Percentiles rank a stretch among this genome's conserved stretches.
These are phyloP conservation scores for Hesperia comma DNA, from an alignment of 2,888 invertebrate species.

Conservation along the genomic window DNA sequence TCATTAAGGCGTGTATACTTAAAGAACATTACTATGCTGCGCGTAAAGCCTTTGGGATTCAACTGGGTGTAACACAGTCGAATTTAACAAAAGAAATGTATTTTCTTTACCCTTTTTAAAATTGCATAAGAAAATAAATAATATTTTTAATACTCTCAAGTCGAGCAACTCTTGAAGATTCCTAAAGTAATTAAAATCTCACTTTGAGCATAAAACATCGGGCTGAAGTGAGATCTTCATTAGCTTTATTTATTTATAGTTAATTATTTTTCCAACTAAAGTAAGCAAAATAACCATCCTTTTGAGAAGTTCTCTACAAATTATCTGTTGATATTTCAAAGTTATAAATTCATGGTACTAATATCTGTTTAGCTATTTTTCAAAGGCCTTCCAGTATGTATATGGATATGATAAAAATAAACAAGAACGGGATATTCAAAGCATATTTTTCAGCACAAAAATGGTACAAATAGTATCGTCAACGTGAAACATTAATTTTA, in stretches of 20 bases:
- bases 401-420: too few relatives aligned
- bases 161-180: conserved; percentile 31
- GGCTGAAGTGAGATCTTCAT: conserved; percentile 37
- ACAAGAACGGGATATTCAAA: too few relatives aligned
- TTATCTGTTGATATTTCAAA: conserved; percentile 8
- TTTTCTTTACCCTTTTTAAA: conserved; percentile 22
- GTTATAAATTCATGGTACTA: not conserved
- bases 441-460: too few relatives aligned
- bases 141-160: conserved; percentile 22
- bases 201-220: conserved; percentile 37
- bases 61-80: too few relatives aligned
- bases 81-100: conserved; percentile 13
- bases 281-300: conserved; percentile 19
- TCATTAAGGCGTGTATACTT: too few relatives aligned
- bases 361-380: conserved; percentile 1
- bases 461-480: not conserved
- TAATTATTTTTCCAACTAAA: conserved; percentile 25
- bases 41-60: too few relatives aligned
- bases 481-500: not conserved
- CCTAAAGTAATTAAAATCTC: conserved; percentile 37
- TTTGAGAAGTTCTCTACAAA: conserved; percentile 7
- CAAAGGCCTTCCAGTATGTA: not conserved
- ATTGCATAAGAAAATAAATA: conserved; percentile 24
- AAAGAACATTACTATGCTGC: too few relatives aligned
- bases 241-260: conserved; percentile 34